These are phyloP conservation scores for Agrilus cyanescens DNA, from an alignment of 2,888 invertebrate genomes.

Conservation along the genomic window DNA sequence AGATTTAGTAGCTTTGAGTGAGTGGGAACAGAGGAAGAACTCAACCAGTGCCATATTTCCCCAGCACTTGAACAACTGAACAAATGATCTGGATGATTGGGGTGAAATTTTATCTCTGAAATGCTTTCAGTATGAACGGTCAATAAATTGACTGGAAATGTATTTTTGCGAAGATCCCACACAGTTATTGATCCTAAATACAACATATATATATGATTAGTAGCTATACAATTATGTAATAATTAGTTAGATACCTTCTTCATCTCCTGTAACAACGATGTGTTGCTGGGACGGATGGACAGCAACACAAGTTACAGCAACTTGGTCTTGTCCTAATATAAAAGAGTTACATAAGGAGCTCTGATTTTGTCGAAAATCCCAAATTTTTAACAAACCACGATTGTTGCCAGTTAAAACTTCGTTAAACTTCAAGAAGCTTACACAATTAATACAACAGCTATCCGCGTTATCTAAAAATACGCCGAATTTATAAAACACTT, in stretches of 20 bases:
- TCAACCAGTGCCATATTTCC: constrained; percentile 85
- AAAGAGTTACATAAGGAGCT: constrained; percentile 58
- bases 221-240: constrained; percentile 2
- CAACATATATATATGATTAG: neutral
- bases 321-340: constrained; percentile 61
- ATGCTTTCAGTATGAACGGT: constrained; percentile 66
- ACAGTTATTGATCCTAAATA: constrained; percentile 57
- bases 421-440: constrained; percentile 59
- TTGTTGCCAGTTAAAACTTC: constrained; percentile 75
- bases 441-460: constrained; percentile 67
- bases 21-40: constrained; percentile 32
- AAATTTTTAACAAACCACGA: constrained; percentile 82
- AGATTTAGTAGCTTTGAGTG: constrained; percentile 9
- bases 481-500: neutral
- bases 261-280: constrained; percentile 70
- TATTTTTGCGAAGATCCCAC: constrained; percentile 80
- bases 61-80: constrained; percentile 73
- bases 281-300: constrained; percentile 84
- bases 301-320: constrained; percentile 62
- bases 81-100: constrained; percentile 70
- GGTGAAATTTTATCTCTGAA: constrained; percentile 81
- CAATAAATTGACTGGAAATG: constrained; percentile 69
- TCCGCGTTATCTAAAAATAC: constrained; percentile 53
- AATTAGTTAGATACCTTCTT: constrained; percentile 44
- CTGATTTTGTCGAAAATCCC: constrained; percentile 60